Evolutionary conservation across 2,113 vertebrate species (phyloP), one percentile per base, ranked within the genome.

Genomic region (Rutilus rutilus): DNA sequence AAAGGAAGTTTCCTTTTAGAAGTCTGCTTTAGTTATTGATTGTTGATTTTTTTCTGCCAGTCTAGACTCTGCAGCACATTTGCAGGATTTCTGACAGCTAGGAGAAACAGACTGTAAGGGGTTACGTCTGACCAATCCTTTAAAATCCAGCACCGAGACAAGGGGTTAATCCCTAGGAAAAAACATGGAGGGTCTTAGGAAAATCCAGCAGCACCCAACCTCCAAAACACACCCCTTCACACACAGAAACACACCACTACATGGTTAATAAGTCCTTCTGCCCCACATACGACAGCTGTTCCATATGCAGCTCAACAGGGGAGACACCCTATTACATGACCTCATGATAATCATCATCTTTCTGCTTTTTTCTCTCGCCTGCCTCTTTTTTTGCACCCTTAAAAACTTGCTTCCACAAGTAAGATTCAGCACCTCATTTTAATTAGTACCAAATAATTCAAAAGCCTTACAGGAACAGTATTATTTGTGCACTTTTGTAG

Each of bases 121-220:
- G 64, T 73, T n/a, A 57, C 8, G 21, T 59, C 78, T 50, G 82
- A 87, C 57, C 78, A 85, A 85, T 87, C 75, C 81, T 67, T 19
- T 86, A 50, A 27, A 88, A 83, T 80, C 19, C 69, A 82, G 27
- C 25, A 65, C 19, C 33, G 69, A 84, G 78, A 79, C 86, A 65
- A 85, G 62, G 69, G 82, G 57, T 81, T 90, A 86, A 90, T 87
- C 84, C 78, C 14, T 14, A 69, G 12, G 62, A 57, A 62, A 60
- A 69, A 80, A 47, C 57, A 65, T 25, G 39, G 25, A 64, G 62
- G 39, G 33, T 62, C 45, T 83, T 50, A 84, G 83, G 36, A 64
- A 75, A 85, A 87, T 59, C 52, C 64, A 57, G 25, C 82, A 59
- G 52, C 36, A 27, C 65, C 79, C 62, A 25, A 14, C 27, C 21